Evolutionary conservation across 2,888 invertebrate species (phyloP).

Genomic region (Zygaena filipendulae): DNA sequence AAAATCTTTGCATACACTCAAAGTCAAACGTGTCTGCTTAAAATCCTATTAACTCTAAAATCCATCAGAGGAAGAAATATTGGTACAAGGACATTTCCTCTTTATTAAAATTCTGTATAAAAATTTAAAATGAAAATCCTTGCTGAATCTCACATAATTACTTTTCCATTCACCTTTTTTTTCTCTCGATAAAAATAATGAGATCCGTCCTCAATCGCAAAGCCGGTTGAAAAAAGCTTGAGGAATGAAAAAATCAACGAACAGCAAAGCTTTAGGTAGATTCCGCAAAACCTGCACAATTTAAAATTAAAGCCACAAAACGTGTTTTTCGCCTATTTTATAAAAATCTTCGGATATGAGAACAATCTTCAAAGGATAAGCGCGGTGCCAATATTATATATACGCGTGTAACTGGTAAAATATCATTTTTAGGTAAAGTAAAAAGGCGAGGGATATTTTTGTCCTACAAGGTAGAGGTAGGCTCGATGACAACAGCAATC

Average conservation of each 20-base stretch:
- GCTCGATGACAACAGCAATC: conserved; percentile 37
- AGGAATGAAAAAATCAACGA: conserved; percentile 39
- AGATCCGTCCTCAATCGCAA: conserved; percentile 32
- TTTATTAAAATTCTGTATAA: too few species aligned
- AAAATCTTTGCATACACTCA: too few species aligned
- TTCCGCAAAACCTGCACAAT: conserved; percentile 64
- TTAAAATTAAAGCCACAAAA: conserved; percentile 70
- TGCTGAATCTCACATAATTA: conserved; percentile 44
- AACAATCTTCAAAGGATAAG: conserved; percentile 62
- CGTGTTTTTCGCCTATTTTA: conserved; percentile 68
- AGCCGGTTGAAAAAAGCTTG: conserved; percentile 38
- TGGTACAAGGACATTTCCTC: too few species aligned
- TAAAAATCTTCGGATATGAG: conserved; percentile 63
- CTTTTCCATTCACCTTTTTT: conserved; percentile 46
- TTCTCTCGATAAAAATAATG: conserved; percentile 45
- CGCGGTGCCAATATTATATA: conserved; percentile 33
- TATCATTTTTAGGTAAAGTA: not conserved
- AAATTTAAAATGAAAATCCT: too few species aligned
- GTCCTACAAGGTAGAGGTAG: not conserved
- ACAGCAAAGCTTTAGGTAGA: conserved; percentile 56
- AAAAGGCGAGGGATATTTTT: not conserved
- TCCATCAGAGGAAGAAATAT: too few species aligned
- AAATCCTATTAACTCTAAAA: too few species aligned
- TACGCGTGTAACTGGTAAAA: not conserved
- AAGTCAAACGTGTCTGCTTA: too few species aligned